Evolutionary conservation across 2,888 invertebrate genomes (phyloP).

Genomic region (Plagiodera versicolora): DNA sequence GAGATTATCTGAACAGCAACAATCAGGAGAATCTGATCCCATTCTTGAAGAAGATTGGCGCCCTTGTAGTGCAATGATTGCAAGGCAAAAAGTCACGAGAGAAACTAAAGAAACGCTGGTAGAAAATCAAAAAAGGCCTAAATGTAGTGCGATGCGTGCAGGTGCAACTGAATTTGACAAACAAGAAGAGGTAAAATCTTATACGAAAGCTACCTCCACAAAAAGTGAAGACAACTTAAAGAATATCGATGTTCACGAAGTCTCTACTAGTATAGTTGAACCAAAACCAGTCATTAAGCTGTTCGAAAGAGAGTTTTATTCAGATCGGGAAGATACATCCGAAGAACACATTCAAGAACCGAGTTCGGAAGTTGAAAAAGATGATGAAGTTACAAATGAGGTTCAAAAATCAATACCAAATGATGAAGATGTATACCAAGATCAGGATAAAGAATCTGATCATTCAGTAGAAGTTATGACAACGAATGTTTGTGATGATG

Average conservation of each 20-base stretch:
- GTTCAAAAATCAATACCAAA: not conserved
- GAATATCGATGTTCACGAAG: not conserved
- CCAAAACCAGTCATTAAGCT: not conserved
- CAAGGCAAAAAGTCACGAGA: not conserved
- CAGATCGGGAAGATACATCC: not conserved
- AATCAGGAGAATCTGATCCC: no score
- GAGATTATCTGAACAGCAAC: no score
- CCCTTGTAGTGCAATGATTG: not conserved
- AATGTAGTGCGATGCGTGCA: not conserved
- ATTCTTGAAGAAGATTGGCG: no score
- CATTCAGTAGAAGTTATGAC: not conserved
- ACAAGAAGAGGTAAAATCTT: not conserved
- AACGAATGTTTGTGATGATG: not conserved
- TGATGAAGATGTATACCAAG: not conserved
- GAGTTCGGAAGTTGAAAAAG: not conserved
- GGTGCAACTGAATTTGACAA: not conserved
- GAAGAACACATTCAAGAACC: not conserved
- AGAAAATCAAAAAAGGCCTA: not conserved
- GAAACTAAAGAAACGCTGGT: not conserved
- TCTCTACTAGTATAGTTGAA: not conserved
- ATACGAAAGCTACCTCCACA: not conserved
- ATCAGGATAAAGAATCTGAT: not conserved
- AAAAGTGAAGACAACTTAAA: not conserved
- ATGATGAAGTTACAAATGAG: not conserved
- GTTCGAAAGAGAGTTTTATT: not conserved